Evolutionary conservation across 2,797 vertebrate species (phyloP).

Genomic region (Channallabes apus): DNA sequence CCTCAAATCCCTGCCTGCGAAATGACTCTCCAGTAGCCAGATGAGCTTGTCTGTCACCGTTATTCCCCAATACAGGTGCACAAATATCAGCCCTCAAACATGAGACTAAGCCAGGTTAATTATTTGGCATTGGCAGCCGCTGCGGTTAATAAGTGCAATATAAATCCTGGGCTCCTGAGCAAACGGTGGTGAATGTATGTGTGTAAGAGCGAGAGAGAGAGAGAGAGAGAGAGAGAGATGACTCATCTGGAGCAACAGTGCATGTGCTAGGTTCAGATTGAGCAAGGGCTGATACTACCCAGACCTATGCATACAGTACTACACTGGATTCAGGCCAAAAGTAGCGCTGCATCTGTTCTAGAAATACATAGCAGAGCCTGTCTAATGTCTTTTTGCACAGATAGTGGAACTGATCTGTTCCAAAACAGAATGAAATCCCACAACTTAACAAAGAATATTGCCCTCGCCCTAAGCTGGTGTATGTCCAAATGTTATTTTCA

Average conservation of each 20-base stretch:
- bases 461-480: neutral
- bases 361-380: neutral
- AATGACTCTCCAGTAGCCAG: slow-evolving; percentile 54
- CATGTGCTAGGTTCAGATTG: slow-evolving; percentile 67
- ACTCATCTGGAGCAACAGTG: slow-evolving; percentile 68
- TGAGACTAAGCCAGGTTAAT: slow-evolving; percentile 73
- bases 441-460: neutral
- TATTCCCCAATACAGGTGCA: slow-evolving; percentile 67
- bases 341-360: neutral
- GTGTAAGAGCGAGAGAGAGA: neutral
- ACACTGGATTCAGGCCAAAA: slow-evolving; percentile 57
- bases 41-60: slow-evolving; percentile 65
- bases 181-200: slow-evolving; percentile 20
- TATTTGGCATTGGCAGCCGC: slow-evolving; percentile 68
- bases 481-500: neutral
- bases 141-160: slow-evolving; percentile 70
- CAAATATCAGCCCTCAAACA: slow-evolving; percentile 73
- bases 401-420: neutral
- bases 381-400: neutral
- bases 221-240: slow-evolving; percentile 31
- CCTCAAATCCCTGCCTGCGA: slow-evolving; percentile 48
- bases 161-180: slow-evolving; percentile 58
- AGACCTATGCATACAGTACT: neutral
- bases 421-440: neutral
- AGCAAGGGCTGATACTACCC: slow-evolving; percentile 54